phyloP scores from a whole-genome alignment of 1,140 invertebrate species.

The Dendrolimus punctatus region DNA sequence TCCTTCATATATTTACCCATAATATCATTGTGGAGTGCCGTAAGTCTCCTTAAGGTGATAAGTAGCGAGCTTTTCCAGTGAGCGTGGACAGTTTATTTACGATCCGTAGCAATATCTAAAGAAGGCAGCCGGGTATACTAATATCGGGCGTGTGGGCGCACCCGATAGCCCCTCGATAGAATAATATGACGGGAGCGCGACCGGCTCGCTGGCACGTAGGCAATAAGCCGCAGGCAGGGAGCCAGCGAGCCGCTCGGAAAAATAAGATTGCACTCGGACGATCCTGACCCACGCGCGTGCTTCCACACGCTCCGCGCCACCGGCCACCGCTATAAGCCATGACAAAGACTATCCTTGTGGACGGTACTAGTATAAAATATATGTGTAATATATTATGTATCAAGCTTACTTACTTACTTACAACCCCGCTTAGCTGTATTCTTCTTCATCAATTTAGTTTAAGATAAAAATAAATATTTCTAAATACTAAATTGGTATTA shows the following conservation, averaged over 20 bases:
- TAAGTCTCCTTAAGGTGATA: constrained; percentile 38
- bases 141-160: constrained; percentile 54
- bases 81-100: constrained; percentile 57
- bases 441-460: too few relatives aligned
- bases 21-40: constrained; percentile 7
- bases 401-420: too few relatives aligned
- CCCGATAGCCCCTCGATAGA: constrained; percentile 63
- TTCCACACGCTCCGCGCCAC: constrained; percentile 14
- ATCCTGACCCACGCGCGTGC: constrained; percentile 23
- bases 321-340: neutral
- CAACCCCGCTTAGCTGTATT: too few relatives aligned
- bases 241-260: constrained; percentile 48
- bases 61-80: constrained; percentile 24
- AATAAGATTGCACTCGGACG: constrained; percentile 59
- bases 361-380: too few relatives aligned
- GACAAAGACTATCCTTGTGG: too few relatives aligned
- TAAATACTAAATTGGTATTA: too few relatives aligned
- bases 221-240: constrained; percentile 59
- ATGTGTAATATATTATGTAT: too few relatives aligned
- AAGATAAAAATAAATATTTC: too few relatives aligned
- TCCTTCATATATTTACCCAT: neutral
- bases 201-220: constrained; percentile 57
- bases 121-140: constrained; percentile 60
- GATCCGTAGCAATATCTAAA: constrained; percentile 56
- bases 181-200: constrained; percentile 59